Evolutionary conservation across 2,797 vertebrate species (phyloP), one percentile per base, ranked within the genome.

Genomic region (Chaetophractus vellerosus): DNA sequence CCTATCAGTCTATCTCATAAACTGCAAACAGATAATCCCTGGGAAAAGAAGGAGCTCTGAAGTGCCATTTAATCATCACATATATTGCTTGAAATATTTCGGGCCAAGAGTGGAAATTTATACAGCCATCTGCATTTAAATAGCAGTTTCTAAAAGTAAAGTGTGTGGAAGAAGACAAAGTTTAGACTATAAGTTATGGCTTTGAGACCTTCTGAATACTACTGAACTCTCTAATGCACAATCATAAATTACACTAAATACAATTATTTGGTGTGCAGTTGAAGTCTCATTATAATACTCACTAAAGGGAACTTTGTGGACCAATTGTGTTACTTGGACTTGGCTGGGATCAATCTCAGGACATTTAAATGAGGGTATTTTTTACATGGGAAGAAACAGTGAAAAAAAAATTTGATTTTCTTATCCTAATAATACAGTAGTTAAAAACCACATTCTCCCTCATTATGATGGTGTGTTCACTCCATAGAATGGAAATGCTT

Each of bases 71-170:
- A 98, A 94, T 98, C 95, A 80, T 33, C 86, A 57, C 85, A 83
- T 95, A 96, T 96, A 97, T 95, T 97, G 15, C 92, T 79, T 80
- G 88, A 97, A 98, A 96, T 97, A 98, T 95, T 97, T 98, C 91
- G 93, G 97, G 92, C 96, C 93, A 93, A 87, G 64, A 97, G 93
- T 96, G 71, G 82, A 97, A 98, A 98, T 98, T 96, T 98, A 98
- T 96, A 96, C 95, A 97, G 97, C 68, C 88, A 97, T 98, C 97
- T 98, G 57, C 96, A 98, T 98, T 97, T 97, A 98, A 98, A 98
- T 97, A 96, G 84, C 90, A 97, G 69, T 94, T 97, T 59, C 94
- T 94, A 38, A 95, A 96, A 97, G 57, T 83, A 95, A 88, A 93
- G 94, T 55, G 38, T 93, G 76, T 81, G 96, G 91, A 97, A 97